Evolutionary conservation across 2,797 vertebrate species (phyloP).

Genomic region (Fistularia tabacaria): DNA sequence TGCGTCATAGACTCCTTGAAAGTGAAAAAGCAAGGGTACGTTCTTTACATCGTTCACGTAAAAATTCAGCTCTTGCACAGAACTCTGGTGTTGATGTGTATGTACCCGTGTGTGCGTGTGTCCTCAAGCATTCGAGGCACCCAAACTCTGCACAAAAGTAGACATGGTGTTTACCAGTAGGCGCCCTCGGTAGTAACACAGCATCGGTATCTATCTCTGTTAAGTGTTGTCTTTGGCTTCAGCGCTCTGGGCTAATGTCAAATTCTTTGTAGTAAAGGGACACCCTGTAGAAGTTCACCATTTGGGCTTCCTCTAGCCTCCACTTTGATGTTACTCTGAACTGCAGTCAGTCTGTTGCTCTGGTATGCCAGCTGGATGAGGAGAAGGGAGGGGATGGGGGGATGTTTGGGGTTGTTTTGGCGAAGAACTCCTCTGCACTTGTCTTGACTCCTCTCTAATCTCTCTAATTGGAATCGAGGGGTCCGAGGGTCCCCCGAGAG

Average conservation of each 20-base stretch:
- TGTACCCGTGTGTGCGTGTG: too few species aligned
- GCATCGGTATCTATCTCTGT: slow-evolving; percentile 5
- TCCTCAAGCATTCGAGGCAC: neutral
- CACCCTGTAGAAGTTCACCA: slow-evolving; percentile 34
- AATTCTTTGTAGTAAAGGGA: slow-evolving; percentile 25
- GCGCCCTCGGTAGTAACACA: neutral
- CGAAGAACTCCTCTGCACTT: slow-evolving; percentile 45
- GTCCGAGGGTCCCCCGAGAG: slow-evolving; percentile 39
- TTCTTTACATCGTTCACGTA: slow-evolving; percentile 11
- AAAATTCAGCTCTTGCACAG: neutral
- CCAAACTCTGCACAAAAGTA: slow-evolving; percentile 1
- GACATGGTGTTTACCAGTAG: too few species aligned
- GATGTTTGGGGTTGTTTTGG: slow-evolving; percentile 32
- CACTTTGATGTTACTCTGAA: slow-evolving; percentile 55
- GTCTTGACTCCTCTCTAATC: slow-evolving; percentile 62
- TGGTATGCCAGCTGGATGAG: slow-evolving; percentile 55
- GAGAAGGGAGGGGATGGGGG: slow-evolving; percentile 1
- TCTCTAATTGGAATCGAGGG: slow-evolving; percentile 64
- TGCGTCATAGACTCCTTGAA: slow-evolving; percentile 39
- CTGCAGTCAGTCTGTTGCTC: slow-evolving; percentile 45
- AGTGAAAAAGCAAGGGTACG: slow-evolving; percentile 31
- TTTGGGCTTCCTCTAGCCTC: slow-evolving; percentile 37
- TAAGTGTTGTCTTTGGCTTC: neutral
- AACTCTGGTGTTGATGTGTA: too few species aligned
- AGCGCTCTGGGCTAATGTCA: slow-evolving; percentile 20